Base-by-base conservation (phyloP, 92 coral and sea anemone genomes). In the Zoanthus solanderi region DNA sequence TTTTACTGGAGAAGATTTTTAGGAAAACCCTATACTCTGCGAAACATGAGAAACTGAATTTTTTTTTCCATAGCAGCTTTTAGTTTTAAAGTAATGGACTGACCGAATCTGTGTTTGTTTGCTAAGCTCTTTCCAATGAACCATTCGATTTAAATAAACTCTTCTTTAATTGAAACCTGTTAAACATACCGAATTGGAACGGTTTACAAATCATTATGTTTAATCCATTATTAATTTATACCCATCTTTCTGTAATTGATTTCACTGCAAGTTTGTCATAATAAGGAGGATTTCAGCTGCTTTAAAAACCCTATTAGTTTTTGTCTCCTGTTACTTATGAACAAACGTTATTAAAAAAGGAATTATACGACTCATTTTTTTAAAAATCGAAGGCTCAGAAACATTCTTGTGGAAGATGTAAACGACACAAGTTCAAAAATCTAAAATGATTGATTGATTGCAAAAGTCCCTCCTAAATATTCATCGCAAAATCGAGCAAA, bases 181-280 rank as follows among this genome's bases (percentile, higher is more conserved):
- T 95, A 95, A 95, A 95, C 96, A 95, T 95, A 92, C 98, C 91
- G 98, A 89, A 94, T 94, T 72, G 87, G 95, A 86, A 91, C 93
- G 90, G 98, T 95, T 95, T 95, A 95, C 98, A 95, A 87, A 93
- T 95, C 98, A 95, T 95, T 95, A 95, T 85, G 92, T 90, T 95
- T 95, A 94, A 91, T 91, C 89, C 94, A 91, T 91, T 84, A 94
- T 93, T 95, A 91, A 95, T 95, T 89, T 83, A 95, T 91, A 87
- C 90, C 94, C 89, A 69, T 65, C 94, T 88, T 85, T 84, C 94
- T 54, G 75, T 94, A 94, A 94, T 94, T 94, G 98, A 93, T 94
- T 94, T 91, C 92, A 81, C 82, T 91, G 93, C 90, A 84, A 92
- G 93, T 88, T 89, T 61, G 88, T 91, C 90, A 93, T 88, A 91